Evolutionary conservation across 2,888 invertebrate genomes (phyloP).

Genomic region (Teleiodes luculella): DNA sequence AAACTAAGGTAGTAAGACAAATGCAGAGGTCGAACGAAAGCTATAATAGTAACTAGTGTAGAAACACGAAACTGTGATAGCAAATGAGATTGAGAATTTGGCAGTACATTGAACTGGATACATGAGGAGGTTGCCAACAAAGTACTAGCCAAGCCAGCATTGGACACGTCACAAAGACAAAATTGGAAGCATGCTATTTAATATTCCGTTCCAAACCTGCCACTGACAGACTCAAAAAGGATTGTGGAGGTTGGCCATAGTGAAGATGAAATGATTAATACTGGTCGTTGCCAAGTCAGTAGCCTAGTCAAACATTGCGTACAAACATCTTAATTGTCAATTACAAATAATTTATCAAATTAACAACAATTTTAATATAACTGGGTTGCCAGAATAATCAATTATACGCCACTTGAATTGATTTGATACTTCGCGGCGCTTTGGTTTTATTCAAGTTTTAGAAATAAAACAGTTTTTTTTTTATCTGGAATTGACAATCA

Average conservation of each 20-base stretch:
- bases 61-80: conserved; percentile 38
- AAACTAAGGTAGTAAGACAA: conserved; percentile 65
- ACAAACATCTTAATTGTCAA: not conserved
- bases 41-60: conserved; percentile 49
- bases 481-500: not conserved
- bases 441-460: not conserved
- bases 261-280: conserved; percentile 48
- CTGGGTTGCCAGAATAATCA: not conserved
- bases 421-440: not conserved
- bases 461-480: not conserved
- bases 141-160: not conserved
- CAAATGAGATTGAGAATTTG: conserved; percentile 45
- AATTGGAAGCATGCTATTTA: not conserved
- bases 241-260: conserved; percentile 2
- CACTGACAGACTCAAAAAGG: no score
- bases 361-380: no score
- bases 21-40: conserved; percentile 70
- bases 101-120: conserved; percentile 33
- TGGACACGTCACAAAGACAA: not conserved
- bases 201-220: not conserved
- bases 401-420: not conserved
- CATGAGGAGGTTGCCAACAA: not conserved
- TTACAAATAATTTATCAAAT: not conserved
- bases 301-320: conserved; percentile 26
- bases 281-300: conserved; percentile 62